A percentile compares a stretch with the other conserved stretches of the same genome.
phyloP scores from a whole-genome alignment of 1,140 invertebrate species.

The Adoxophyes honmai region DNA sequence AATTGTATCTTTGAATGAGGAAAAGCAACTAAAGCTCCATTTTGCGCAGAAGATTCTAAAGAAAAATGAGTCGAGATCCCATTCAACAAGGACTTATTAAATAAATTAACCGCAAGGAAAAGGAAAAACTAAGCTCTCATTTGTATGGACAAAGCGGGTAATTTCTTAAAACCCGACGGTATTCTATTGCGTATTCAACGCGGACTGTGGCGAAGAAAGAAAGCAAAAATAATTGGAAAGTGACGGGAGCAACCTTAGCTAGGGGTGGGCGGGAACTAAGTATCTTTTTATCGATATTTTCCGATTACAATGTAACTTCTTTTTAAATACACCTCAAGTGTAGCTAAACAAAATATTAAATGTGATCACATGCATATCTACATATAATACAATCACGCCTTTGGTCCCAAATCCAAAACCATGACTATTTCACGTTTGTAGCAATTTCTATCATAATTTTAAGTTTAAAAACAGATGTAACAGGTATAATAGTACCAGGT shows the following conservation, averaged over 20 bases:
- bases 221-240: conserved; percentile 73
- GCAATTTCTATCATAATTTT: too few relatives aligned
- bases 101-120: conserved; percentile 72
- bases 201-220: conserved; percentile 62
- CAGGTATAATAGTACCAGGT: too few relatives aligned
- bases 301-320: too few relatives aligned
- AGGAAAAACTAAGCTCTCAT: conserved; percentile 68
- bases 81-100: conserved; percentile 73
- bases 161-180: conserved; percentile 66
- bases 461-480: too few relatives aligned
- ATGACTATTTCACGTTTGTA: too few relatives aligned
- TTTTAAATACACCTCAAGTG: too few relatives aligned
- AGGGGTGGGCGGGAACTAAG: conserved; percentile 25
- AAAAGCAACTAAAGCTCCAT: conserved; percentile 1
- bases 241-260: conserved; percentile 51
- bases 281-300: conserved; percentile 28
- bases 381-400: too few relatives aligned
- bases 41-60: not conserved
- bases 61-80: conserved; percentile 18
- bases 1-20: conserved; percentile 7
- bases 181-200: conserved; percentile 57
- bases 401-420: too few relatives aligned
- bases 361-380: too few relatives aligned
- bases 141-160: conserved; percentile 62
- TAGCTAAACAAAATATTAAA: too few relatives aligned